Evolutionary conservation across 2,888 invertebrate genomes (phyloP), one percentile per base, ranked within the genome.

Genomic region (Scaptomyza reducta): DNA sequence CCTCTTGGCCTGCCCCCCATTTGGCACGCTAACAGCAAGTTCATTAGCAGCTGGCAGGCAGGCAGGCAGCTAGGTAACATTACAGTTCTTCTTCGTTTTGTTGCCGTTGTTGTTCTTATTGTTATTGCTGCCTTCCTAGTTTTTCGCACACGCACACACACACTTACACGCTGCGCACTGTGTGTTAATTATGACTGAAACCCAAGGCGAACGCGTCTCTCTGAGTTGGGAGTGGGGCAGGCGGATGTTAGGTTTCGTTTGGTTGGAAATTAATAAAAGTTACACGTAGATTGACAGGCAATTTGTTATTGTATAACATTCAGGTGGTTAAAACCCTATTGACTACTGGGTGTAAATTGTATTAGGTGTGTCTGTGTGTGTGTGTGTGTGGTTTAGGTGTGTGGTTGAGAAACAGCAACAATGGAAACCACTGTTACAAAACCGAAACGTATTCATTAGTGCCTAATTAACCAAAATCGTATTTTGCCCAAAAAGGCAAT

Each of bases 201-300:
- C 62, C 65, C 57, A 69, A 71, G 54, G 59, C 14, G 14, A 38
- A 38, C 14, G 38, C 14, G 38, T 38, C 38, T 22, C 3, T 22
- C 22, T 1, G 22, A 22, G 11, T n/a, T n/a, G 1, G 3, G 0
- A 13, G 6, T 29, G 7, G 38, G 1, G 13, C 3, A 13, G 38
- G 14, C n/a, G n/a, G 33, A 22, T 22, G n/a, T 9, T 13, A 13
- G 33, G 10, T 2, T n/a, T n/a, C n/a, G n/a, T 10, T 31, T 31
- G 31, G 11, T 31, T 31, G 74, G 57, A 82, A 83, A 88, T 86
- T 86, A 86, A 84, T 88, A 84, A 86, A 88, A 84, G 87, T 88
- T 87, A 88, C 87, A 86, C 74, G 84, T 88, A 86, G 84, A 84
- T 88, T 84, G 84, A 86, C 87, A 84, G 84, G 77, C 88, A 88